Evolutionary conservation across 2,888 invertebrate species (phyloP).

Genomic region (Imbricaverruca yamaguchii): DNA sequence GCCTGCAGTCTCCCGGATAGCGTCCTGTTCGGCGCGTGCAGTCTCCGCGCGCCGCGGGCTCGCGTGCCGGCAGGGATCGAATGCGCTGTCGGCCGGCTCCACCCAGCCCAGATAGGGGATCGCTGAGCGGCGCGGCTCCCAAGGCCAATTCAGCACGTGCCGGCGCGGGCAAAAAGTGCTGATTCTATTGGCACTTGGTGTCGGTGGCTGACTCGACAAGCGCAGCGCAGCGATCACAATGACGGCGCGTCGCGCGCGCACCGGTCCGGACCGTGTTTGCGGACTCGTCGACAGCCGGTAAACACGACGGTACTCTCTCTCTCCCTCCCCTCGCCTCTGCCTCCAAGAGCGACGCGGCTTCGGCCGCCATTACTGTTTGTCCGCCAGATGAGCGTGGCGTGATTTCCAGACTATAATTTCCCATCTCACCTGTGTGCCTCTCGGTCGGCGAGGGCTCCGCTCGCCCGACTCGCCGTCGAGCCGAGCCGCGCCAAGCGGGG

Average conservation of each 20-base stretch:
- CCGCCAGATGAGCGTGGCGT: slow-evolving; percentile 12
- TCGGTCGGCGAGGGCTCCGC: not conserved
- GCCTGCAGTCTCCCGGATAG: not conserved
- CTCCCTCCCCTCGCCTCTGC: not conserved
- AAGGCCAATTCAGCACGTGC: slow-evolving; percentile 17
- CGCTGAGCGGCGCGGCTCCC: not conserved
- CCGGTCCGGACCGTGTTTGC: not conserved
- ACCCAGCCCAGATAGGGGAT: slow-evolving; percentile 7
- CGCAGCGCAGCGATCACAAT: not conserved
- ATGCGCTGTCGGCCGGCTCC: not conserved
- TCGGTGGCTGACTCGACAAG: not conserved
- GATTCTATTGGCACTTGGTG: not conserved
- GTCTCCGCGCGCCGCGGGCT: not conserved
- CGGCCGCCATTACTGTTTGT: not conserved
- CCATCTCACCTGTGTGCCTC: not conserved
- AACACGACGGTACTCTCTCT: not conserved
- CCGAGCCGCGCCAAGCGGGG: not conserved
- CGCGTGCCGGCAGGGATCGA: too few relatives aligned
- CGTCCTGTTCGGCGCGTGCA: not conserved
- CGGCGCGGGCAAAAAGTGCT: not conserved
- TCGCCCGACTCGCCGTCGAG: not conserved
- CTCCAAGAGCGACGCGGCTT: not conserved
- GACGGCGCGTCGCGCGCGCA: not conserved
- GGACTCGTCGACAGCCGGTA: not conserved
- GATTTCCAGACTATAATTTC: slow-evolving; percentile 18